Percentiles rank a stretch among this genome's conserved stretches.
Evolutionary conservation across 2,113 vertebrate genomes (phyloP).

Genomic region (Rhinogobius similis): DNA sequence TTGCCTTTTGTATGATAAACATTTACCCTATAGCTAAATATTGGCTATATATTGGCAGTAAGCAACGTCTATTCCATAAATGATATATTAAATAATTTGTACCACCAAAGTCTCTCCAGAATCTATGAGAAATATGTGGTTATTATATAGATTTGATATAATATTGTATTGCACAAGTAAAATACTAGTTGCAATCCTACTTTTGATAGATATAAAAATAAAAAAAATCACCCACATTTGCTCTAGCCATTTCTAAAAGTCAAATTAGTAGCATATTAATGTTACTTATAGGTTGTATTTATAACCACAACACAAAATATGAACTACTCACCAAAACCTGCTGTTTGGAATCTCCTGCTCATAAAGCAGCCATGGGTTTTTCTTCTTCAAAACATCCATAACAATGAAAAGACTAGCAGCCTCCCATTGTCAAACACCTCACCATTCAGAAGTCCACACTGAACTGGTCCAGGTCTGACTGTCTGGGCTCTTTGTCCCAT

Average conservation of each 20-base stretch:
- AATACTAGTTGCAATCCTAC: neutral
- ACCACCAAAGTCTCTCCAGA: too few relatives aligned
- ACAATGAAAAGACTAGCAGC: neutral
- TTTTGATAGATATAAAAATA: neutral
- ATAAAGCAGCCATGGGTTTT: slow-evolving; percentile 60
- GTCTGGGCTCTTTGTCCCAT: slow-evolving; percentile 27
- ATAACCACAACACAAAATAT: neutral
- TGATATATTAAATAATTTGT: too few relatives aligned
- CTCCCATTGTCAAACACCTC: neutral
- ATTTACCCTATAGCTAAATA: too few relatives aligned
- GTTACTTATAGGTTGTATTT: too few relatives aligned
- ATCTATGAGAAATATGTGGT: neutral
- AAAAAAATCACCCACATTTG: neutral
- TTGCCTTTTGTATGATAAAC: too few relatives aligned
- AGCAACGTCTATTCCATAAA: too few relatives aligned
- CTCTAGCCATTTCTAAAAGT: neutral
- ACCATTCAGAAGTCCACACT: neutral
- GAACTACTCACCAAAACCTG: slow-evolving; percentile 60
- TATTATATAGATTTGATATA: neutral
- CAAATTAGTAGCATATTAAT: neutral
- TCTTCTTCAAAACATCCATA: slow-evolving; percentile 43
- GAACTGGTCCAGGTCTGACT: slow-evolving; percentile 15
- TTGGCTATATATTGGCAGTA: too few relatives aligned
- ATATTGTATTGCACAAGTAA: too few relatives aligned
- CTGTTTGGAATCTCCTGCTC: slow-evolving; percentile 60